These are phyloP conservation scores for Erpobdella octoculata DNA, from an alignment of 2,888 invertebrate species.

Conservation along the genomic window DNA sequence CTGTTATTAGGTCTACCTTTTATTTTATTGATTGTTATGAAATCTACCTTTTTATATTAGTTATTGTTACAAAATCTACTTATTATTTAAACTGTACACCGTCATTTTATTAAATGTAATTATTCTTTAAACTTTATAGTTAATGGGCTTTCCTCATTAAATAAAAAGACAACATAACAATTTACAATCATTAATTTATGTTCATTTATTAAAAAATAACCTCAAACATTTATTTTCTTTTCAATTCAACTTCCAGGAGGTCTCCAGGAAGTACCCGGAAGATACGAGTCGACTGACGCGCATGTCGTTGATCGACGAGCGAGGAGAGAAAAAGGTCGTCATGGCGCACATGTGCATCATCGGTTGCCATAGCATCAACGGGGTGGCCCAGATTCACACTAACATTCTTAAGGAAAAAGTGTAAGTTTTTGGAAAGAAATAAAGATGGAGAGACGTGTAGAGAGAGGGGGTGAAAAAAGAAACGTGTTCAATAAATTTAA, in stretches of 20 bases:
- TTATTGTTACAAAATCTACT: too few relatives aligned
- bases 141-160: too few relatives aligned
- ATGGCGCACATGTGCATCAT: slow-evolving; percentile 95
- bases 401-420: slow-evolving; percentile 82
- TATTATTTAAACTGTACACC: too few relatives aligned
- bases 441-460: not conserved
- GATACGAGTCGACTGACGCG: slow-evolving; percentile 59
- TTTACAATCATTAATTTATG: not conserved
- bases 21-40: too few relatives aligned
- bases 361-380: slow-evolving; percentile 91
- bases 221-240: too few relatives aligned
- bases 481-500: not conserved
- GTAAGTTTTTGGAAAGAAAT: slow-evolving; percentile 55
- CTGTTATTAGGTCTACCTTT: too few relatives aligned
- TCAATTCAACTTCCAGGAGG: too few relatives aligned
- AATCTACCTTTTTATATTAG: too few relatives aligned
- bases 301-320: slow-evolving; percentile 92
- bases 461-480: not conserved
- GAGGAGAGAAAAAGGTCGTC: slow-evolving; percentile 88
- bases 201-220: too few relatives aligned
- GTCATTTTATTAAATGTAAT: too few relatives aligned
- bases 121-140: too few relatives aligned
- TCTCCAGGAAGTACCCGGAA: slow-evolving; percentile 69
- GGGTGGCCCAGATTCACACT: slow-evolving; percentile 93
- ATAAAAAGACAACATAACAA: too few relatives aligned